Evolutionary conservation across 1,140 invertebrate species (phyloP), one percentile per base, ranked within the genome.

Genomic region (Drosophila serrata): DNA sequence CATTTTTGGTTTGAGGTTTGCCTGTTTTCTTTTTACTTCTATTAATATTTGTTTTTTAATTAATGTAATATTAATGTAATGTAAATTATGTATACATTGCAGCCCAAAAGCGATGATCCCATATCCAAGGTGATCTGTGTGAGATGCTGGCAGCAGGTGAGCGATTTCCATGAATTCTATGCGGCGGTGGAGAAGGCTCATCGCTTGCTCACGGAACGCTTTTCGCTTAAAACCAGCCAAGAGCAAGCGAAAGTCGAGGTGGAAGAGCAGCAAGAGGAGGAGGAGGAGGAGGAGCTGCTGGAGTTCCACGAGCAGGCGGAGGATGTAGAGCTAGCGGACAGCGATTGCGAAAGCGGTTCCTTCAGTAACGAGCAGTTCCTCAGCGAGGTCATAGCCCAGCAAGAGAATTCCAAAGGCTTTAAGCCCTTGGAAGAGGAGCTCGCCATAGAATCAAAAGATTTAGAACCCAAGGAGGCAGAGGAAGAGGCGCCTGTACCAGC

Each of bases 61-160:
- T n/a, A n/a, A n/a, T n/a, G n/a, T n/a, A n/a, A n/a, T n/a, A n/a
- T n/a, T n/a, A n/a, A n/a, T n/a, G n/a, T n/a, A n/a, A n/a, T n/a
- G n/a, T n/a, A n/a, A n/a, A n/a, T n/a, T n/a, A n/a, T n/a, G n/a
- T n/a, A n/a, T 12, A 3, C 13, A 29, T 51, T 72, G 0, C 8
- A 91, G 88, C 88, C 88, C 1, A 91, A 91, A 46, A 61, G 61
- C 45, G 88, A 91, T 59, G 88, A 91, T 82, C 88, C 88, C 15
- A 91, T 91, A 42, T 91, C 88, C 11, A 91, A 80, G 12, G 82
- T 72, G 15, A 46, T 91, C 1, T 91, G 88, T 27, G 29, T 55
- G 31, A 48, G 17, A 24, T 91, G 88, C 49, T 91, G 88, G 88
- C 61, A 51, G 15, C 81, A 74, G 15, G 82, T 91, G 1, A 75